These are phyloP conservation scores for Oplegnathus fasciatus DNA, from an alignment of 2,113 vertebrate genomes.

Conservation along the genomic window DNA sequence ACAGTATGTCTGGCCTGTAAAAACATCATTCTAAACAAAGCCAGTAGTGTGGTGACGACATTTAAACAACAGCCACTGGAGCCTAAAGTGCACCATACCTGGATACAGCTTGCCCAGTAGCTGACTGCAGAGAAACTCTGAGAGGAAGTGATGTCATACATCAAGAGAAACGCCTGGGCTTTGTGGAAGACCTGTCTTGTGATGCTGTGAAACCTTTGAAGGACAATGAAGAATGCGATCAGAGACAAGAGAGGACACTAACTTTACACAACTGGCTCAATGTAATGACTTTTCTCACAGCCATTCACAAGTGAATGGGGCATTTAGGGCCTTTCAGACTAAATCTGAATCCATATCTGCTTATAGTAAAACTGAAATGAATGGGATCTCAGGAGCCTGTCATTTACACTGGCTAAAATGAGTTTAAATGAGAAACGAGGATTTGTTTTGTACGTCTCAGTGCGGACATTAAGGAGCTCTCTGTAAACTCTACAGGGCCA, in stretches of 20 bases:
- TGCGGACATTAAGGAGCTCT: background rate
- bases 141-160: slow-evolving; percentile 92
- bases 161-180: slow-evolving; percentile 92
- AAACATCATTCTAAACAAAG: background rate
- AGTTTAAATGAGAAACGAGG: background rate
- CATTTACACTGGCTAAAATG: background rate
- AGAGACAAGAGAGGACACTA: background rate
- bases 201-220: slow-evolving; percentile 91
- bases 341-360: background rate
- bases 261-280: background rate
- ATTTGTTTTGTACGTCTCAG: background rate
- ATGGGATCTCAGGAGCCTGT: background rate
- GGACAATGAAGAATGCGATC: background rate
- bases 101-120: slow-evolving; percentile 91
- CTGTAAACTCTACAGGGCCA: background rate
- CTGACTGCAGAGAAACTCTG: slow-evolving; percentile 86
- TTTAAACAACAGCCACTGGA: background rate
- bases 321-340: too few relatives aligned
- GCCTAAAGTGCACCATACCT: slow-evolving; percentile 80
- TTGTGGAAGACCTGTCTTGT: slow-evolving; percentile 91
- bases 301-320: background rate
- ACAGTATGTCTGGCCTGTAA: background rate
- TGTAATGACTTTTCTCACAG: background rate
- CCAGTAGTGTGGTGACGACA: background rate
- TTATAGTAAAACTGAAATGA: background rate